Percentiles rank a stretch among this genome's conserved stretches.
These are phyloP conservation scores for Muscicapa adusta DNA, from an alignment of 2,113 vertebrate genomes.

Conservation along the genomic window DNA sequence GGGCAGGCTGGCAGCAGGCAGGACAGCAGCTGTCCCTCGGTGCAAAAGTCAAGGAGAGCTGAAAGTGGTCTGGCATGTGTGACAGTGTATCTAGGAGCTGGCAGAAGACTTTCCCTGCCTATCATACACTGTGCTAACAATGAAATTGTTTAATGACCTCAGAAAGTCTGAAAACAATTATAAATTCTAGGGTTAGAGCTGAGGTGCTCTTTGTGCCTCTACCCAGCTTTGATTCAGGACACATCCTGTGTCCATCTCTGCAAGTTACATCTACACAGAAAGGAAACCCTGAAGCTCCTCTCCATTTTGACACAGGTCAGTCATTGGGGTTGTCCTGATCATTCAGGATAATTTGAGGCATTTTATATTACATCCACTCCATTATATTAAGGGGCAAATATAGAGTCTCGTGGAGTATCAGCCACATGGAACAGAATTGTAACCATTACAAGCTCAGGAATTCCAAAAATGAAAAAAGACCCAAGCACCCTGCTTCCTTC, in stretches of 20 bases:
- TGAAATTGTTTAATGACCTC: background rate
- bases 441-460: background rate
- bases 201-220: background rate
- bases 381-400: background rate
- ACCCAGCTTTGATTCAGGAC: background rate
- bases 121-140: background rate
- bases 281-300: background rate
- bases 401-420: background rate
- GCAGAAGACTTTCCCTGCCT: background rate
- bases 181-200: background rate
- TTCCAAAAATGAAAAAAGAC: background rate
- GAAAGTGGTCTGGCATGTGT: background rate
- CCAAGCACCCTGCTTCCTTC: background rate
- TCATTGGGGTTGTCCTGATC: background rate
- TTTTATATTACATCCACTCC: background rate
- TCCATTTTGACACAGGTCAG: background rate
- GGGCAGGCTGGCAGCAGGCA: background rate
- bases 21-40: background rate
- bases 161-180: background rate
- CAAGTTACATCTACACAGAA: background rate
- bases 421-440: background rate
- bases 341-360: background rate
- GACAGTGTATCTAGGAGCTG: background rate
- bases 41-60: background rate
- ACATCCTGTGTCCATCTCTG: fast-evolving